These are phyloP conservation scores for Gastrophysa polygoni DNA, from an alignment of 2,888 invertebrate species.

Conservation along the genomic window DNA sequence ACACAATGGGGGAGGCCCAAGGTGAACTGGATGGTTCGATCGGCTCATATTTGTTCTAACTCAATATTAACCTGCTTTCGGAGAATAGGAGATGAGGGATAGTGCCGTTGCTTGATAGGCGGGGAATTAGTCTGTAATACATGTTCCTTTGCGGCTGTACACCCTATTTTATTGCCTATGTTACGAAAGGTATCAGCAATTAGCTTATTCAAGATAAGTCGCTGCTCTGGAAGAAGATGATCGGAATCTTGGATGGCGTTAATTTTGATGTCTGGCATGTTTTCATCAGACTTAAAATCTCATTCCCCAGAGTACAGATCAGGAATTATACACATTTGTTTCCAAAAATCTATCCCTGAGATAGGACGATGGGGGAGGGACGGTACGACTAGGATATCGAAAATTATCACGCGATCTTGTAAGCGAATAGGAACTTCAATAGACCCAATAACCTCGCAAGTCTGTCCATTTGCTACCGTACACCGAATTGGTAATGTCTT, in stretches of 20 bases:
- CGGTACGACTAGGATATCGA: no score
- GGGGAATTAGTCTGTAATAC: not conserved
- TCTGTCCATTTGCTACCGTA: no score
- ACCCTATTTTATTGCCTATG: not conserved
- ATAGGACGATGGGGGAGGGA: no score
- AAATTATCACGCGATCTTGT: no score
- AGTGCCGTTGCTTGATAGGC: not conserved
- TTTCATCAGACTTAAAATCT: not conserved
- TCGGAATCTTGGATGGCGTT: no score
- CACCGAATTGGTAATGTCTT: no score
- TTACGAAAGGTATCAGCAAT: no score
- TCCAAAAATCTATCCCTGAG: no score
- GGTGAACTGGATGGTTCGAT: conserved; percentile 2
- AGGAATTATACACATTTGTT: not conserved
- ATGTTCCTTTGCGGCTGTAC: not conserved
- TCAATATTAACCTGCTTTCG: not conserved
- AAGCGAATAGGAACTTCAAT: no score
- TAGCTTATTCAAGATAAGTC: no score
- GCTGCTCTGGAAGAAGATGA: no score
- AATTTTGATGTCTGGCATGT: not conserved
- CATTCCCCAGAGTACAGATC: not conserved
- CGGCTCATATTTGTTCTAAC: not conserved
- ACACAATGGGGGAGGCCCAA: conserved; percentile 1
- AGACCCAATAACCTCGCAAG: no score
- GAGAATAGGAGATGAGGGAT: not conserved